phyloP scores from a whole-genome alignment of 2,888 invertebrate genomes.

The Diaphora mendica region DNA sequence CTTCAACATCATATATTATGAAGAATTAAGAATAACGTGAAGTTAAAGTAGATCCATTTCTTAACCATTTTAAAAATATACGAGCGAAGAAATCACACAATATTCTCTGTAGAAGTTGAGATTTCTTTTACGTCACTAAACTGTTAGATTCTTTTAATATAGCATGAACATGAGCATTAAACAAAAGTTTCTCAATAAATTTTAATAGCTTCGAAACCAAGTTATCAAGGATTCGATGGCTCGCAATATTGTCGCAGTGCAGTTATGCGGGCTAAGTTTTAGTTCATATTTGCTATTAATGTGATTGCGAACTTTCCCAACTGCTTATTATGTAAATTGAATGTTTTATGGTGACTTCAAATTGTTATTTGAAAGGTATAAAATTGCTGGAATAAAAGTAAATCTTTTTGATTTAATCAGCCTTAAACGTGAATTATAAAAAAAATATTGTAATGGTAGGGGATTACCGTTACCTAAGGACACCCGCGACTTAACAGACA shows the following conservation, averaged over 20 bases:
- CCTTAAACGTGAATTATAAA: not conserved
- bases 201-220: not conserved
- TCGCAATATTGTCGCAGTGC: slow-evolving; percentile 5
- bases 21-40: not conserved
- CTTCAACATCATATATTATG: too few species aligned
- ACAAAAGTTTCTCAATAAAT: slow-evolving; percentile 2
- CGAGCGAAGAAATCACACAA: not conserved
- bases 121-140: not conserved
- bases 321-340: not conserved
- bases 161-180: not conserved
- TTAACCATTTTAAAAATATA: not conserved
- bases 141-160: not conserved
- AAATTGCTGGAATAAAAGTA: not conserved
- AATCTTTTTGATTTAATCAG: not conserved
- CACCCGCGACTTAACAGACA: too few species aligned
- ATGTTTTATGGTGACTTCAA: not conserved
- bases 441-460: too few species aligned
- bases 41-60: not conserved
- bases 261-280: not conserved
- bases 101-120: not conserved
- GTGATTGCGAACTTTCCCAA: not conserved
- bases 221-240: not conserved
- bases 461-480: too few species aligned
- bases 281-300: not conserved
- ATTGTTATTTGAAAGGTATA: not conserved